Percentiles rank a stretch among this genome's conserved stretches.
Evolutionary conservation across 2,888 invertebrate genomes (phyloP).

Genomic region (Harmothoe impar): DNA sequence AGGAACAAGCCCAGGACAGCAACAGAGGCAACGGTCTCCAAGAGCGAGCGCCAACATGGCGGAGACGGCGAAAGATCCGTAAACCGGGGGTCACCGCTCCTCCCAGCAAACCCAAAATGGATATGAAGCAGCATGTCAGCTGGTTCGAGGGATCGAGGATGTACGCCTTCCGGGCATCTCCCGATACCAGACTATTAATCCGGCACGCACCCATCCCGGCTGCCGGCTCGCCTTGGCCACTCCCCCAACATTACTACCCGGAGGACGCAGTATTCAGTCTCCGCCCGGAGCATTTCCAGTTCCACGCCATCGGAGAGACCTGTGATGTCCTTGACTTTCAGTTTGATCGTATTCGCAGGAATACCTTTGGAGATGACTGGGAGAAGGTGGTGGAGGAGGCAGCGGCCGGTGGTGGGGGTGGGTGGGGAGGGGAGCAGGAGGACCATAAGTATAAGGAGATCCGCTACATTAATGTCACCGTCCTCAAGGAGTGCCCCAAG

Average conservation of each 20-base stretch:
- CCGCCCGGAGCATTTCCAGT: constrained; percentile 70
- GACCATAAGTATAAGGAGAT: constrained; percentile 37
- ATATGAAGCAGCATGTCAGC: constrained; percentile 67
- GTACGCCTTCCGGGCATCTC: constrained; percentile 69
- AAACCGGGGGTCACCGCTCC: constrained; percentile 53
- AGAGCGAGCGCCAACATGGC: background rate
- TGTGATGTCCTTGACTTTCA: constrained; percentile 86
- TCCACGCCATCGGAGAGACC: constrained; percentile 78
- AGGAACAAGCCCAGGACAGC: background rate
- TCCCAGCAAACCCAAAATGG: constrained; percentile 25
- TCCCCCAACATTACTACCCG: constrained; percentile 69
- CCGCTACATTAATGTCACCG: constrained; percentile 85
- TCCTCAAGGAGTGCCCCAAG: constrained; percentile 87
- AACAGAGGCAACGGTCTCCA: background rate
- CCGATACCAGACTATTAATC: constrained; percentile 70
- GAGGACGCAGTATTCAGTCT: constrained; percentile 63
- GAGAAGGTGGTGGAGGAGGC: constrained; percentile 62
- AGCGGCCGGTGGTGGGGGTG: constrained; percentile 48
- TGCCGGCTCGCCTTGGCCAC: constrained; percentile 73
- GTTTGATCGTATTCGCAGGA: constrained; percentile 85
- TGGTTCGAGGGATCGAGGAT: constrained; percentile 70
- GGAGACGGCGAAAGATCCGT: constrained; percentile 1
- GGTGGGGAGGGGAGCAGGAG: background rate
- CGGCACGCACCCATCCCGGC: constrained; percentile 68
- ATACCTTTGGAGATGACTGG: constrained; percentile 82